phyloP scores from a whole-genome alignment of 1,140 invertebrate species.

The Dinothrombium tinctorium region DNA sequence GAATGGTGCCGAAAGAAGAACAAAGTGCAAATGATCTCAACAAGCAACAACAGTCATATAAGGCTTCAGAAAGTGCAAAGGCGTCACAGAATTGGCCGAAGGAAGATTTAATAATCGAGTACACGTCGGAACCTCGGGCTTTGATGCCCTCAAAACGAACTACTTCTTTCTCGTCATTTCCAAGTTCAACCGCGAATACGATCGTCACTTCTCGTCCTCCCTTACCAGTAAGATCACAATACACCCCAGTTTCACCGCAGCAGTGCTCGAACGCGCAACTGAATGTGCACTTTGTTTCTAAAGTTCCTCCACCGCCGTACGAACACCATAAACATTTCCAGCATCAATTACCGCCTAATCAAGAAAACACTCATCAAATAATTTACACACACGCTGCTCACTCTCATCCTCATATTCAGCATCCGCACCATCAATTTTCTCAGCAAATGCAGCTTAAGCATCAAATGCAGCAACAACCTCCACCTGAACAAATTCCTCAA shows the following conservation, averaged over 20 bases:
- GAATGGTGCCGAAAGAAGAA: not conserved
- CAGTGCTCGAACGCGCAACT: too few species aligned
- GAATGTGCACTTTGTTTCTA: too few species aligned
- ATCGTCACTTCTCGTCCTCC: not conserved
- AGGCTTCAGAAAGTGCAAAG: not conserved
- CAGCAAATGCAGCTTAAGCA: not conserved
- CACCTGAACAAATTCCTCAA: not conserved
- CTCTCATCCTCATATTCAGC: not conserved
- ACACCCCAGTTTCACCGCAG: too few species aligned
- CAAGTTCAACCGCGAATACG: not conserved
- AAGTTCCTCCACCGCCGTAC: too few species aligned
- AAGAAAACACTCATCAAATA: too few species aligned
- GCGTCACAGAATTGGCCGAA: not conserved
- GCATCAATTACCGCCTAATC: too few species aligned
- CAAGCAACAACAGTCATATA: not conserved
- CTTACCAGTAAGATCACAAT: too few species aligned
- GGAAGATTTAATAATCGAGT: constrained; percentile 7
- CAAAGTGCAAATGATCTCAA: not conserved
- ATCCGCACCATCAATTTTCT: not conserved
- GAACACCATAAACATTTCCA: too few species aligned
- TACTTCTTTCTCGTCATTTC: not conserved
- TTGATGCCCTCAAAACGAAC: not conserved
- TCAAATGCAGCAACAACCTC: not conserved
- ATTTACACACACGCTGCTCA: not conserved
- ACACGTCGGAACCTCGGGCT: constrained; percentile 4